These are phyloP conservation scores for Eurystomus glaucurus DNA, from an alignment of 2,797 vertebrate species.

Conservation along the genomic window DNA sequence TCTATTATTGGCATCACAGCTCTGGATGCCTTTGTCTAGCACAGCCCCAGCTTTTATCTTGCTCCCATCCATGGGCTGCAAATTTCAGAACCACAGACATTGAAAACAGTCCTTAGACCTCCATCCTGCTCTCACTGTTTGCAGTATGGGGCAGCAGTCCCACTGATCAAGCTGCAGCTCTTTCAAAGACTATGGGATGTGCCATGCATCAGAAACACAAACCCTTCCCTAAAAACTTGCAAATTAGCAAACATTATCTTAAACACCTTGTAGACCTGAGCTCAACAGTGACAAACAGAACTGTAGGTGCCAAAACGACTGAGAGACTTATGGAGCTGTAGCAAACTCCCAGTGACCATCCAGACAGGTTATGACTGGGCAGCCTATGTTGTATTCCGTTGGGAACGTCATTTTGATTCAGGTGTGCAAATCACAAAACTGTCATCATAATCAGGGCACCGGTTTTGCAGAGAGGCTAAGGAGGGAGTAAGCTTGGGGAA, in stretches of 20 bases:
- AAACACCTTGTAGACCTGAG: neutral
- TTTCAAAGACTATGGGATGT: neutral
- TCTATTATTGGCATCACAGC: neutral
- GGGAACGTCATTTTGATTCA: neutral
- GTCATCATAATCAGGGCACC: neutral
- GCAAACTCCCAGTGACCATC: neutral
- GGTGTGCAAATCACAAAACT: neutral
- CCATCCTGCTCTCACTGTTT: neutral
- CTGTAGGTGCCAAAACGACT: neutral
- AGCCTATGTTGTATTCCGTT: accelerated
- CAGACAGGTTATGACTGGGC: neutral
- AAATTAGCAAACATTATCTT: neutral
- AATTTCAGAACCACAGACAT: neutral
- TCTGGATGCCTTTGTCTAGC: neutral
- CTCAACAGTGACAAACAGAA: neutral
- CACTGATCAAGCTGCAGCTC: neutral
- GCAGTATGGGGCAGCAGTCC: neutral
- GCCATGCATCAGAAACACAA: neutral
- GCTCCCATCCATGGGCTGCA: neutral
- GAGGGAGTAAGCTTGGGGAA: neutral
- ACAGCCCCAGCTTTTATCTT: neutral
- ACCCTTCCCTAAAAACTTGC: neutral
- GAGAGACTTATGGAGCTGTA: neutral
- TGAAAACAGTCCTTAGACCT: neutral
- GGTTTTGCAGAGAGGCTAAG: neutral